Conservation (phyloP, 1,140 invertebrate genomes). For the Aphelenchoides besseyi region DNA sequence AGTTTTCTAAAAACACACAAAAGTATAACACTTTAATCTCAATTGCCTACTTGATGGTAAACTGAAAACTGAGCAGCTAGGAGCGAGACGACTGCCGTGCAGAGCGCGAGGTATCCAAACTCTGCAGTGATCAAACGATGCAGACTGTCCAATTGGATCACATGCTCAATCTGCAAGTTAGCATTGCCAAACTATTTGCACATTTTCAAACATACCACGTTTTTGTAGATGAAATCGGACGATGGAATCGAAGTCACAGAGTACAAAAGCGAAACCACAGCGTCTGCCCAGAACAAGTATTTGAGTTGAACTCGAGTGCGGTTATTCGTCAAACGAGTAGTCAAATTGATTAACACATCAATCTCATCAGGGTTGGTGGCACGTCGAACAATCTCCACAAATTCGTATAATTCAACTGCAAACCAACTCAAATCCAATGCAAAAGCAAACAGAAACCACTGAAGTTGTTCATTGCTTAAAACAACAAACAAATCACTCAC, state of each 20-base stretch:
- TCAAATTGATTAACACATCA: background rate
- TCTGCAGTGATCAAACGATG: constrained; percentile 15
- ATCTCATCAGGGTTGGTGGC: background rate
- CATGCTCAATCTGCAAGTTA: background rate
- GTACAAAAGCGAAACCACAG: constrained; percentile 10
- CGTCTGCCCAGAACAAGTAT: constrained; percentile 8
- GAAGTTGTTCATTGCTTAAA: background rate
- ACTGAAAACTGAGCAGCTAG: constrained; percentile 9
- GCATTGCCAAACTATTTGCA: background rate
- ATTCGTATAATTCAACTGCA: background rate
- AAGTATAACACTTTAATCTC: background rate
- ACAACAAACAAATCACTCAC: background rate
- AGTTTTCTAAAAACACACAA: background rate
- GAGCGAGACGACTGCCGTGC: constrained; percentile 1
- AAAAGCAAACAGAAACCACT: background rate
- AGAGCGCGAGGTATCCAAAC: constrained; percentile 20
- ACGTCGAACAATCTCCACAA: background rate
- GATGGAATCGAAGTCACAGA: constrained; percentile 1
- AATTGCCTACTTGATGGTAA: constrained; percentile 7
- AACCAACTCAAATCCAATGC: constrained; percentile 6
- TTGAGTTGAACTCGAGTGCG: background rate
- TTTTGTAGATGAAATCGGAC: constrained; percentile 13
- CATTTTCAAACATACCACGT: no score
- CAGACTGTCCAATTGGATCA: constrained; percentile 15
- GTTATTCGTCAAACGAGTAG: background rate